Base-by-base conservation (phyloP, 2,113 vertebrate genomes). In the Ascaphus truei region DNA sequence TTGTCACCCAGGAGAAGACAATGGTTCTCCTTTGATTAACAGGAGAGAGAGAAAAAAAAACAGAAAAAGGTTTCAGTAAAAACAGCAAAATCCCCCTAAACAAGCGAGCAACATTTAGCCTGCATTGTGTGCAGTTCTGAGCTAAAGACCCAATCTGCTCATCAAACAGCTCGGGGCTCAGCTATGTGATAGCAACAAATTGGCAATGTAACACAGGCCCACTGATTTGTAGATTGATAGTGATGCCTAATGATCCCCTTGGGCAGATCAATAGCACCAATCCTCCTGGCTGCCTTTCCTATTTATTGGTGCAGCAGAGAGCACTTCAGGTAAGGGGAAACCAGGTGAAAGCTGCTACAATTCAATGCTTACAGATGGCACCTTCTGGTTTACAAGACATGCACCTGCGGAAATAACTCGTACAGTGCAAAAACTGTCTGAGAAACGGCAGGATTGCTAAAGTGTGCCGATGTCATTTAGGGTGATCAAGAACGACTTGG, bases 191-290 rank as follows among this genome's bases (percentile, higher is more conserved):
- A 93, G 94, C 94, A 93, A 96, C 95, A 98, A 98, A 98, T 98
- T 98, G 94, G 91, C 93, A 94, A 93, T 94, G 90, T 93, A 92
- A 90, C 92, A 91, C 93, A 92, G 86, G 91, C 83, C 86, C 89
- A 91, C 81, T 91, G 92, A 95, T 94, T 92, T 94, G 94, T 94
- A 95, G 95, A 97, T 96, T 97, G 96, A 95, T 97, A 96, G 91
- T 92, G 94, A 98, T 95, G 94, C 92, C 94, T 98, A 96, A 98
- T 97, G 96, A 98, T 97, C 93, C 94, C 94, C 93, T 91, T 94
- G 96, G 94, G 96, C 94, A 89, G 95, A 98, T 98, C 95, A 96
- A 98, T 98, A 97, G 92, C 91, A 95, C 95, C 95, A 95, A 95
- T 93, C 94, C 93, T 90, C 91, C 92, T 92, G 92, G 90, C 93